phyloP scores from a whole-genome alignment of 2,113 vertebrate species.

The Cyanoderma ruficeps region DNA sequence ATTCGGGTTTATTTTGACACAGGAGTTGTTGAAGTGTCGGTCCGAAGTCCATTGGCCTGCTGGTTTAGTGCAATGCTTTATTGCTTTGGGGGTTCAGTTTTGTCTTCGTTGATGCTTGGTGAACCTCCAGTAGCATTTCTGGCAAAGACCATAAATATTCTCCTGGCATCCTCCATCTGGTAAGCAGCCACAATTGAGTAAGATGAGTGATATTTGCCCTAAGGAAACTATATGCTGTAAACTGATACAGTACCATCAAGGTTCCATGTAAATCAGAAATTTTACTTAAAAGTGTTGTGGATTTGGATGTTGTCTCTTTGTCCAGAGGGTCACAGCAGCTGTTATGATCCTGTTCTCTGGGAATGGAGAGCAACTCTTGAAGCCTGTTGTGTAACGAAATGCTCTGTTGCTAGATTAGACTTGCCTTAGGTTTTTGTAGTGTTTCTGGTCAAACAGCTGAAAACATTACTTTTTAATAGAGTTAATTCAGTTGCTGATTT shows the following conservation, averaged over 20 bases:
- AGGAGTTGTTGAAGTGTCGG: slow-evolving; percentile 83
- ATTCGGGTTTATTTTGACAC: neutral
- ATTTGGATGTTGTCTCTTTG: neutral
- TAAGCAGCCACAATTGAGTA: slow-evolving; percentile 69
- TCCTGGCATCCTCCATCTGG: slow-evolving; percentile 91
- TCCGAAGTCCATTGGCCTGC: slow-evolving; percentile 88
- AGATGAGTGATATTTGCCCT: neutral
- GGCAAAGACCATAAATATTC: slow-evolving; percentile 81
- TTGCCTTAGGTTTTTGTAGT: neutral
- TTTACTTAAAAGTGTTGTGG: neutral
- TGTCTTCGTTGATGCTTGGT: slow-evolving; percentile 89
- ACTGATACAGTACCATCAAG: neutral
- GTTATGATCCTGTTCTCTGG: neutral
- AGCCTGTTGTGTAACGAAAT: neutral
- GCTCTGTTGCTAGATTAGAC: neutral
- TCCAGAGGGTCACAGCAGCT: neutral
- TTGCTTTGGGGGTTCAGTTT: slow-evolving; percentile 93
- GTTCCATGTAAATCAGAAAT: neutral
- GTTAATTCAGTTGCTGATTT: neutral
- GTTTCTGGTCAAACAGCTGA: neutral
- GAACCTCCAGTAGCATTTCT: slow-evolving; percentile 88
- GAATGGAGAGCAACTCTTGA: neutral
- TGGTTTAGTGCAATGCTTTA: slow-evolving; percentile 98
- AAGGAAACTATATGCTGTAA: neutral
- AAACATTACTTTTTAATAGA: neutral